These are phyloP conservation scores for Frankliniella intonsa DNA, from an alignment of 2,888 invertebrate species.

Conservation along the genomic window DNA sequence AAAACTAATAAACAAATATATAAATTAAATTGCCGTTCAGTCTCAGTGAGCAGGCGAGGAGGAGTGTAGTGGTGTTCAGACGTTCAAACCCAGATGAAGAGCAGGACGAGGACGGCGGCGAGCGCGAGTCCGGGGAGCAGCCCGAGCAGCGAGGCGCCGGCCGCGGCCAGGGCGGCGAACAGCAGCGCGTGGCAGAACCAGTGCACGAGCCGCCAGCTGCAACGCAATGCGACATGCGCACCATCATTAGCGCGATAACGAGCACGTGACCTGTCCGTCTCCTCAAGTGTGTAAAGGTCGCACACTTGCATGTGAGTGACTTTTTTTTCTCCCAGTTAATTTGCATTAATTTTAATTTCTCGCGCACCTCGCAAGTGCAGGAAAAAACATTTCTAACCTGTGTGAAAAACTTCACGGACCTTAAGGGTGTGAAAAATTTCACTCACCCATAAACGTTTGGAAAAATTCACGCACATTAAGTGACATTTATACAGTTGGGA, in stretches of 20 bases:
- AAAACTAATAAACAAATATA: neutral
- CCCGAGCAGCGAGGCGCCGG: neutral
- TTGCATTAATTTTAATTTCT: too few species aligned
- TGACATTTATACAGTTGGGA: neutral
- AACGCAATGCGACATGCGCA: neutral
- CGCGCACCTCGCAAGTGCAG: too few species aligned
- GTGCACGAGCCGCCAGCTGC: neutral
- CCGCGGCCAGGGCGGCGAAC: neutral
- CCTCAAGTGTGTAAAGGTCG: too few species aligned
- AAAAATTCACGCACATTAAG: too few species aligned
- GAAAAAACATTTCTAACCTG: too few species aligned
- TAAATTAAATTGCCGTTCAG: neutral
- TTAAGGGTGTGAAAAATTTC: too few species aligned
- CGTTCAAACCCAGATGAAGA: constrained; percentile 6
- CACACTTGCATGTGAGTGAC: too few species aligned
- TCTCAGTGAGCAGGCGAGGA: neutral
- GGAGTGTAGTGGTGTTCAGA: neutral
- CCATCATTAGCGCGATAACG: too few species aligned
- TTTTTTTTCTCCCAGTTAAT: too few species aligned
- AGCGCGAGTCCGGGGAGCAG: neutral
- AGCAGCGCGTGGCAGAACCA: constrained; percentile 12
- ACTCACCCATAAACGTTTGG: too few species aligned
- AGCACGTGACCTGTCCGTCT: too few species aligned
- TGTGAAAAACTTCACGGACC: too few species aligned
- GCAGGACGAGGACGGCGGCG: constrained; percentile 4